Base-by-base conservation (phyloP, 2,797 vertebrate genomes). In the Pseudomugil gertrudae region DNA sequence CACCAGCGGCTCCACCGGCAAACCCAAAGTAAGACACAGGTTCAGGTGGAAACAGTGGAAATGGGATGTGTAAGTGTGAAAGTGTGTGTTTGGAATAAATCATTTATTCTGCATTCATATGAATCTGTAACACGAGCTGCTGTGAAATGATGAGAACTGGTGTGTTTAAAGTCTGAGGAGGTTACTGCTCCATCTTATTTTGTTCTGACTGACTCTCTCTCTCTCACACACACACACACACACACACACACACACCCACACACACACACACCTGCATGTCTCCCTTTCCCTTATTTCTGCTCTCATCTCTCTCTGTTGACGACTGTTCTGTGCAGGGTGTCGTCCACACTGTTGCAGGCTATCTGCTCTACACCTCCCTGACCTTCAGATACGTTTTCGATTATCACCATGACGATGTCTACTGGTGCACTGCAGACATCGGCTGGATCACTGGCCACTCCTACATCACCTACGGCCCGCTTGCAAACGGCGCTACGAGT, bases 401-500 rank as follows among this genome's bases (percentile, higher is more conserved):
- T 63, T 72, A 94, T 89, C 94, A 89, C 70, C 79, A 60, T 51
- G 87, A 89, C 14, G 94, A 95, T 29, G 90, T 95, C 75, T 95
- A 93, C 87, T 95, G 94, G 94, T 95, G 94, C 89, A 95, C 94
- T 0, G 94, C 94, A 0, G 94, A 95, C 85, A 93, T 95, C 48
- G 94, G 94, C 78, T 95, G 94, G 94, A 95, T 95, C 84, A 95
- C 94, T 5, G 94, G 94, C 4, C 94, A 95, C 88, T 95, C 94
- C 68, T 95, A 94, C 89, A 93, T 94, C 87, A 86, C 87, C 14
- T 95, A 95, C 1, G 94, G 94, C 3, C 94, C 94, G 0, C 87
- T 95, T 2, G 93, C 94, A 11, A 95, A 94, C 2, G 94, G 93
- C 0, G 93, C 93, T 4, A 94, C 93, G 0, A 92, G 93, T 1